phyloP scores from a whole-genome alignment of 1,140 invertebrate genomes.

The Neuroterus valhalla region DNA sequence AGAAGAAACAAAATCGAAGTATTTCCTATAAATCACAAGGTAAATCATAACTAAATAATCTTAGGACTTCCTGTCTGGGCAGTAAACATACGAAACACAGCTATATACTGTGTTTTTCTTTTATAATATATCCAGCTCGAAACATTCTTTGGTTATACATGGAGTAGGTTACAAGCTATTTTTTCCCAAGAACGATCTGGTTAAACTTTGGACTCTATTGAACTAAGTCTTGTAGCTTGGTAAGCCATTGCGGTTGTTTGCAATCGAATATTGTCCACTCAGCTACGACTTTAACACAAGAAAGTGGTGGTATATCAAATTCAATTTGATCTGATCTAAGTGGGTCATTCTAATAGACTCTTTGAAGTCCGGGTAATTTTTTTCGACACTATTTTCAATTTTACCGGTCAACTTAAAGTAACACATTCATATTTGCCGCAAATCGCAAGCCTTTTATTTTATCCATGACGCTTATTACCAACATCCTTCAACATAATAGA shows the following conservation, averaged over 20 bases:
- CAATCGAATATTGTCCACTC: conserved; percentile 25
- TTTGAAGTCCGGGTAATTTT: not conserved
- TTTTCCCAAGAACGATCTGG: conserved; percentile 20
- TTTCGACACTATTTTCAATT: too few relatives aligned
- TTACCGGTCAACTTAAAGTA: too few relatives aligned
- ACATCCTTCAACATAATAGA: too few relatives aligned
- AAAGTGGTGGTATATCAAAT: not conserved
- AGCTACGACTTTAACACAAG: conserved; percentile 11
- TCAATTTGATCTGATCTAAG: not conserved
- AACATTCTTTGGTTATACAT: conserved; percentile 16
- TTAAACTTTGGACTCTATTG: conserved; percentile 9
- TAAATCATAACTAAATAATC: conserved; percentile 1
- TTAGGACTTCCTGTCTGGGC: not conserved
- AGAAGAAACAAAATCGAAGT: not conserved
- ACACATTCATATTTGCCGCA: too few relatives aligned
- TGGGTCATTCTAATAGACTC: not conserved
- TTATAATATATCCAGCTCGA: not conserved
- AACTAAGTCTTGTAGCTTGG: not conserved
- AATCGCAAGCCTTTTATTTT: too few relatives aligned
- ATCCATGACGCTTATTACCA: too few relatives aligned
- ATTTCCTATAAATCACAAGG: conserved; percentile 11
- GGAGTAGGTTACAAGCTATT: conserved; percentile 12
- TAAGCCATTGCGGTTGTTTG: conserved; percentile 22
- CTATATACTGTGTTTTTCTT: not conserved
- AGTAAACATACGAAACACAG: too few relatives aligned